Base-by-base conservation (phyloP, 2,888 invertebrate species). In the Sisyra nigra region DNA sequence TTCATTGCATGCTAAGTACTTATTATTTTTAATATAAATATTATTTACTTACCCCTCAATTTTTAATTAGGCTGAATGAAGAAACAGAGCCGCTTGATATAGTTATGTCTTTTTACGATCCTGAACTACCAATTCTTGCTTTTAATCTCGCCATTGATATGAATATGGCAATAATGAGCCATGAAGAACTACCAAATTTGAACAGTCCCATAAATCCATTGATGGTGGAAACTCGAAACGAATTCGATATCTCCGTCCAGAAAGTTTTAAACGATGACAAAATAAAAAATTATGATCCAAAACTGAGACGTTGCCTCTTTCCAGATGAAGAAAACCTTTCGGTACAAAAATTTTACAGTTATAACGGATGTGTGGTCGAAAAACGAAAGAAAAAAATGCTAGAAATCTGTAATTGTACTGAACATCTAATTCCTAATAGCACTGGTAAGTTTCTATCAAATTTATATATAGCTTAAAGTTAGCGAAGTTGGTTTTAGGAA, bases 281-380 rank as follows among this genome's bases (percentile, higher is more conserved):
- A 44, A 71, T 66, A 46, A 65, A 68, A 1, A 69, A 71, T 40
- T 74, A 80, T 0, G 69, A 71, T 6, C 62, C 75, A 0, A 55
- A 67, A 7, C 79, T 81, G 55, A 68, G 85, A 7, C 74, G 76
- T 38, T 85, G 85, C 53, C 73, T 76, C 8, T 84, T 80, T 55
- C 64, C 69, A 36, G 63, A 75, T 45, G 85, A 85, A 58, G 76
- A 76, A 42, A 59, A 68, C 40, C 61, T 72, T 8, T 67, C 72
- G 18, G 65, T 80, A 1, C 79, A 79, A 56, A 66, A 69, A 0
- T 64, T 68, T 45, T 84, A 84, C 55, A 82, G 81, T 36, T 80
- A 76, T 55, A 80, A 77, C 52, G 75, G 80, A 1, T 85, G 84
- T 53, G 72, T 72, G 1, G 74, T 81, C 0, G 74, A 77, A 44